Evolutionary conservation across 2,113 vertebrate genomes (phyloP), one percentile per base, ranked within the genome.

Genomic region (Micronycteris hirsuta): DNA sequence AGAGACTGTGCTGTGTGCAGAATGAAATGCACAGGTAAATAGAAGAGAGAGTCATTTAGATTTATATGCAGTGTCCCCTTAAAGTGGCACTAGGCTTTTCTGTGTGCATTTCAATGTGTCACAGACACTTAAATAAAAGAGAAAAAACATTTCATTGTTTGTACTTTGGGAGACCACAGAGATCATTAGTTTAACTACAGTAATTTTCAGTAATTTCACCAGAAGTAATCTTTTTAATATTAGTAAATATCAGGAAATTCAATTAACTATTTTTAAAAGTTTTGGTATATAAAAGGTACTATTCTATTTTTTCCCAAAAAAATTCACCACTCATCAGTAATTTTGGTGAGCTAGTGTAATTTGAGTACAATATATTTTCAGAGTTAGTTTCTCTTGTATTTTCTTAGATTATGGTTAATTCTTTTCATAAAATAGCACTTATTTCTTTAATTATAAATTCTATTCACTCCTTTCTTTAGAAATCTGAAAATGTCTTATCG

Each of bases 391-490:
- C 8, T 17, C 45, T 78, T 87, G 12, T 86, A 1, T 28, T 95
- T 80, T 96, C 11, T 88, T 4, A 93, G 26, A 74, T 93, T 61
- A 85, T 49, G 3, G 5, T 71, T 85, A 92, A 41, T 4, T 7
- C 61, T 56, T 2, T 2, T 77, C 76, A 56, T 43, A 4, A 20
- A 86, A 86, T 7, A 76, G 0, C 1, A 5, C 24, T 47, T 2
- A 49, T 96, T 68, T 16, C 52, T 68, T 63, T 86, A 9, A 97
- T 89, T 33, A 20, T 19, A 86, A 94, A 63, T 84, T 92, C 20
- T 92, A 24, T 70, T 17, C 31, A 38, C 1, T 24, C 26, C 58
- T 54, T 71, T 56, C 63, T 61, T 38, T n/a, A 16, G 28, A 91
- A 73, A 38, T 56, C 28, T 63, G 13, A 84, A 89, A 61, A 12